phyloP scores from a whole-genome alignment of 2,797 vertebrate species.

The Enteromius argenteus region DNA sequence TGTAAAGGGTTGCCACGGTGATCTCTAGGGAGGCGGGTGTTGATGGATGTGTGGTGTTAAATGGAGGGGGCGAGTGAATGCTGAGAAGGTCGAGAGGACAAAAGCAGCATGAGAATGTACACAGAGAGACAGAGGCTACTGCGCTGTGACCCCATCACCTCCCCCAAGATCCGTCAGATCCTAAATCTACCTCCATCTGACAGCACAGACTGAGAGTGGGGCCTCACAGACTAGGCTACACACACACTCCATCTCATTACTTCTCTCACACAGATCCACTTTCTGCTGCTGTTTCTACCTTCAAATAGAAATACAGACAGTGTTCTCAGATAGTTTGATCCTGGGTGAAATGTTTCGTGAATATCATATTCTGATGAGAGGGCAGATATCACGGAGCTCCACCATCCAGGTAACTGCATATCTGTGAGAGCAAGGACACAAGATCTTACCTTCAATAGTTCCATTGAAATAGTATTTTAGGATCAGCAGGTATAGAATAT shows the following conservation, averaged over 20 bases:
- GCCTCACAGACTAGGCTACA: slow-evolving; percentile 40
- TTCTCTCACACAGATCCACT: slow-evolving; percentile 20
- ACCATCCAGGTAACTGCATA: background rate
- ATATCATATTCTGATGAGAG: slow-evolving; percentile 38
- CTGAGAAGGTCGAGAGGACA: slow-evolving; percentile 56
- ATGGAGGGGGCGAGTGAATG: slow-evolving; percentile 52
- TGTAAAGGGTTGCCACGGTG: slow-evolving; percentile 56
- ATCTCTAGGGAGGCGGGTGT: slow-evolving; percentile 53
- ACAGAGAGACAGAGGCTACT: slow-evolving; percentile 44
- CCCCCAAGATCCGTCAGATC: slow-evolving; percentile 32
- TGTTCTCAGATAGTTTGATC: slow-evolving; percentile 14
- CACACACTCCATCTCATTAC: slow-evolving; percentile 9
- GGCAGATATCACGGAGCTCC: slow-evolving; percentile 12
- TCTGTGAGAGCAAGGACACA: background rate
- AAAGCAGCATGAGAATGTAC: slow-evolving; percentile 65
- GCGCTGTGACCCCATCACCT: slow-evolving; percentile 30
- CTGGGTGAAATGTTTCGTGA: slow-evolving; percentile 24
- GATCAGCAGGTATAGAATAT: background rate
- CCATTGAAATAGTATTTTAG: background rate
- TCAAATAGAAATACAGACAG: slow-evolving; percentile 35
- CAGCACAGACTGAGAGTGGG: slow-evolving; percentile 38
- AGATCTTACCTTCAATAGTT: background rate
- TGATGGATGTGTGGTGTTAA: slow-evolving; percentile 58
- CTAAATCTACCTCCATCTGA: slow-evolving; percentile 57
- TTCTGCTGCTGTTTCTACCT: slow-evolving; percentile 39